Conservation (phyloP, 2,888 invertebrate genomes). For the Lutraria lutraria region DNA sequence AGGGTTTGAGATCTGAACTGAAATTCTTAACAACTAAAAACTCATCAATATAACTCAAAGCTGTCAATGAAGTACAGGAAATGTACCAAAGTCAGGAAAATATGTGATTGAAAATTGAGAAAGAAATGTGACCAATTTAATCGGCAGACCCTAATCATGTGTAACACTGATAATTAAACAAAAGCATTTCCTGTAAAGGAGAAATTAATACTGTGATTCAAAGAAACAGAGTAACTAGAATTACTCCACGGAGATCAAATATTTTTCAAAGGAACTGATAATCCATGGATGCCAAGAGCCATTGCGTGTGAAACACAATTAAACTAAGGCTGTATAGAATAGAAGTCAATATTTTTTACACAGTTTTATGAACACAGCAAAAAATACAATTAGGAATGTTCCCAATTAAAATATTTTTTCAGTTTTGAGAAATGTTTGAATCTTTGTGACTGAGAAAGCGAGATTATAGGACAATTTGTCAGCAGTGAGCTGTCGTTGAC, state of each 20-base stretch:
- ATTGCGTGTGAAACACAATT: background rate
- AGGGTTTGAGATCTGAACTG: background rate
- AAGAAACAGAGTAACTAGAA: background rate
- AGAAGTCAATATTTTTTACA: slow-evolving; percentile 17
- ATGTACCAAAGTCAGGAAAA: slow-evolving; percentile 27
- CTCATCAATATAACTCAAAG: background rate
- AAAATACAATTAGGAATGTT: slow-evolving; percentile 19
- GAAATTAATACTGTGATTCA: slow-evolving; percentile 28
- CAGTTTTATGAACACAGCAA: slow-evolving; percentile 16
- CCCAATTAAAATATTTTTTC: slow-evolving; percentile 10
- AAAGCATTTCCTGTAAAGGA: slow-evolving; percentile 19
- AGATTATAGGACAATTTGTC: background rate
- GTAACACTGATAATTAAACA: slow-evolving; percentile 29
- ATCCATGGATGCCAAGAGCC: background rate
- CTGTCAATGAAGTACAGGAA: background rate
- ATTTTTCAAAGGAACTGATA: background rate
- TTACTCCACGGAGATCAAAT: background rate
- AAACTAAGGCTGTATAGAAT: background rate
- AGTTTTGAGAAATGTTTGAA: background rate
- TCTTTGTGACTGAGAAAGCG: background rate
- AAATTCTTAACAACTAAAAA: background rate
- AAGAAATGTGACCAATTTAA: slow-evolving; percentile 21
- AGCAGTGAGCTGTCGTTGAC: background rate
- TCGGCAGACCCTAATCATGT: slow-evolving; percentile 26
- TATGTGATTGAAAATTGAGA: slow-evolving; percentile 6